A percentile compares a stretch with the other conserved stretches of the same genome.
Evolutionary conservation across 2,888 invertebrate genomes (phyloP).

Genomic region (Yponomeuta cagnagella): DNA sequence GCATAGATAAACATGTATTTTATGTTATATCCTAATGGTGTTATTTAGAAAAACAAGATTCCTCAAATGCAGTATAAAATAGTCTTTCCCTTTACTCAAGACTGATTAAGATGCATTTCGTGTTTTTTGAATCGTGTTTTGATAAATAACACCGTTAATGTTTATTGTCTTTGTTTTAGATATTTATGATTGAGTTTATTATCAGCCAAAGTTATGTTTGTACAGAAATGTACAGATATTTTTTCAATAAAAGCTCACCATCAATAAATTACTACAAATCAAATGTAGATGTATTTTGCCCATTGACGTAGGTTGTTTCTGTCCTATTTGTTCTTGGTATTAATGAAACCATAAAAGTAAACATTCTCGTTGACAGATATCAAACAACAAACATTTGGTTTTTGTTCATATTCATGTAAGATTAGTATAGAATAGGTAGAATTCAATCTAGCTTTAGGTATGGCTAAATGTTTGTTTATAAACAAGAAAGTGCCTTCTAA

Average conservation of each 20-base stretch:
- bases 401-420: not conserved
- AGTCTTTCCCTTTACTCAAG: too few species aligned
- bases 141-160: too few species aligned
- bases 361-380: too few species aligned
- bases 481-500: conserved; percentile 1
- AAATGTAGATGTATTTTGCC: too few species aligned
- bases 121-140: too few species aligned
- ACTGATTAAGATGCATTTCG: too few species aligned
- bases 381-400: too few species aligned
- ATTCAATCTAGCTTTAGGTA: not conserved
- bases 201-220: conserved; percentile 47
- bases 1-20: conserved; percentile 34
- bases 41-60: not conserved
- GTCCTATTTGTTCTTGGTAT: too few species aligned
- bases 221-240: conserved; percentile 21
- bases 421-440: not conserved
- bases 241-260: not conserved
- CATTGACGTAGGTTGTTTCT: too few species aligned
- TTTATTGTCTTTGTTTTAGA: conserved; percentile 62
- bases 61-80: too few species aligned
- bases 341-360: too few species aligned
- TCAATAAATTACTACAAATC: not conserved
- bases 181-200: conserved; percentile 46
- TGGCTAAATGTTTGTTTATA: not conserved
- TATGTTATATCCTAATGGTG: conserved; percentile 58